Percentiles rank a stretch among this genome's conserved stretches.
phyloP scores from a whole-genome alignment of 2,797 vertebrate species.

The Varecia variegata region DNA sequence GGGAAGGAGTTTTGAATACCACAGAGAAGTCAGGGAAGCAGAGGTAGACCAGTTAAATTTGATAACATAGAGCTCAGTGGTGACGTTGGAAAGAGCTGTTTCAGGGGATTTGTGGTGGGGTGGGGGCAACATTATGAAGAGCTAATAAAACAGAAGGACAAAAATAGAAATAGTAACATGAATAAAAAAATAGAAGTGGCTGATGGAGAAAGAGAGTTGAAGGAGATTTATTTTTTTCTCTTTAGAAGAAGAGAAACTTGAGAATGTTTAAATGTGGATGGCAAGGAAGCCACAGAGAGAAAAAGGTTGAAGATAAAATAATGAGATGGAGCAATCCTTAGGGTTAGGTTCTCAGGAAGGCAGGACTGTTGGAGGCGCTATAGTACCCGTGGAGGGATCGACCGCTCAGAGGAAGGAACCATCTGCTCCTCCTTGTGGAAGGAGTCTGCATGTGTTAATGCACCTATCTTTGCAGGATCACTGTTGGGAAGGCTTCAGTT shows the following conservation, averaged over 20 bases:
- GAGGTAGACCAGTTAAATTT: background rate
- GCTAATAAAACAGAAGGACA: background rate
- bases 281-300: background rate
- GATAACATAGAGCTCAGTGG: background rate
- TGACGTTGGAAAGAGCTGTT: background rate
- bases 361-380: background rate
- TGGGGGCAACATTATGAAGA: background rate
- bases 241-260: conserved; percentile 13
- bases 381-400: background rate
- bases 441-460: background rate
- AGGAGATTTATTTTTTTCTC: background rate
- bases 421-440: background rate
- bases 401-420: background rate
- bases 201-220: background rate
- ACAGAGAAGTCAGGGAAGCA: background rate
- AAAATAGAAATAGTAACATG: background rate
- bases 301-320: background rate
- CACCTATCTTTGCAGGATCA: background rate
- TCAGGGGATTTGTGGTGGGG: background rate
- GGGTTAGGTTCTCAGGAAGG: background rate
- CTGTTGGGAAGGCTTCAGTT: background rate
- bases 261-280: conserved; percentile 10
- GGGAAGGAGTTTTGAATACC: background rate
- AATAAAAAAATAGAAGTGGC: background rate
- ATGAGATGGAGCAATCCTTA: background rate